Evolutionary conservation across 2,113 vertebrate species (phyloP).

Genomic region (Tragelaphus buxtoni): DNA sequence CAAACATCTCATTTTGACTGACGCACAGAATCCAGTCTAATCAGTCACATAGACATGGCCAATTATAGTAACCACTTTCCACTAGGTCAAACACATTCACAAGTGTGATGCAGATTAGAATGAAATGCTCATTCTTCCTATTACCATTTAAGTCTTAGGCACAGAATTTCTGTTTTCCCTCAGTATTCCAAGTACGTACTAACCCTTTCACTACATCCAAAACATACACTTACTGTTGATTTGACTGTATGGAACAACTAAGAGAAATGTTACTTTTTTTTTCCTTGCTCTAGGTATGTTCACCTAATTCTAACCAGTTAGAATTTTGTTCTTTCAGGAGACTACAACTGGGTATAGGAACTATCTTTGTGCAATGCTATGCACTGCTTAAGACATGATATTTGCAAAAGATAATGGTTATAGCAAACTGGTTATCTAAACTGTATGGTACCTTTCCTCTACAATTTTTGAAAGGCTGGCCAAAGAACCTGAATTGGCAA

Average conservation of each 20-base stretch:
- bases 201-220: background rate
- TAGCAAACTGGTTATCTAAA: background rate
- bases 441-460: background rate
- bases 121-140: background rate
- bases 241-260: background rate
- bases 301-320: background rate
- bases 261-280: background rate
- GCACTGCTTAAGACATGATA: background rate
- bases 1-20: slow-evolving; percentile 36
- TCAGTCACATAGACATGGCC: slow-evolving; percentile 24
- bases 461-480: background rate
- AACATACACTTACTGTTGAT: background rate
- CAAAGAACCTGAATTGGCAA: slow-evolving; percentile 11
- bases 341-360: background rate
- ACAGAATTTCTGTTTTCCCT: background rate
- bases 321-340: background rate
- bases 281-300: background rate
- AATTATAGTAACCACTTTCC: slow-evolving; percentile 37
- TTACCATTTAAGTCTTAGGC: slow-evolving; percentile 5
- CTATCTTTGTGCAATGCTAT: background rate
- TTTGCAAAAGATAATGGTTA: background rate
- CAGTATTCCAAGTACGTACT: background rate
- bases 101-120: slow-evolving; percentile 8
- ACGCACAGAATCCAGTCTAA: slow-evolving; percentile 24
- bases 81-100: slow-evolving; percentile 25